Percentiles rank a stretch among this genome's conserved stretches.
Conservation (phyloP, 2,888 invertebrate genomes). For the Sinopyrophorus schimmeli region DNA sequence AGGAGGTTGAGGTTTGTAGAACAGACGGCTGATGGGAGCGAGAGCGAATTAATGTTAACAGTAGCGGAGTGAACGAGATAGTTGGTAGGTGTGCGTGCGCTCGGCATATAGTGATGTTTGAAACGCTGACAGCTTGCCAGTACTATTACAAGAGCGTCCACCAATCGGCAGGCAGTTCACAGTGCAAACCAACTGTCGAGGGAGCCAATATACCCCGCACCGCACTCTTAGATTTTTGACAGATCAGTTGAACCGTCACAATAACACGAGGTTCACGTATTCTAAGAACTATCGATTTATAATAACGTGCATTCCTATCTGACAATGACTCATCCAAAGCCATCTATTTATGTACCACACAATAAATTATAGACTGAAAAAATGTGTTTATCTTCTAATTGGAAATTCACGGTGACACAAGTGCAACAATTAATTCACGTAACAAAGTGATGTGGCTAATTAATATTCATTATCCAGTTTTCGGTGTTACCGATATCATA, state of each 20-base stretch:
- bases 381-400: conserved; percentile 21
- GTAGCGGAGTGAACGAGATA: conserved; percentile 40
- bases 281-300: conserved; percentile 38
- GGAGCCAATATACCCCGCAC: conserved; percentile 43
- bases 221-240: conserved; percentile 45
- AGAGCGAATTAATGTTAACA: conserved; percentile 26
- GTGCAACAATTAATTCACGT: conserved; percentile 28
- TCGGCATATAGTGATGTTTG: conserved; percentile 56
- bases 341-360: conserved; percentile 12
- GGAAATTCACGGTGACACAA: conserved; percentile 24
- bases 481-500: conserved; percentile 36
- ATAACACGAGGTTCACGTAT: conserved; percentile 47
- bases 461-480: conserved; percentile 31
- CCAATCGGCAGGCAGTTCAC: conserved; percentile 53
- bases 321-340: conserved; percentile 14
- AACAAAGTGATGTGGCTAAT: conserved; percentile 36
- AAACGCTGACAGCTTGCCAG: conserved; percentile 58
- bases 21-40: conserved; percentile 45
- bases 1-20: conserved; percentile 53
- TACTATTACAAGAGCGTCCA: conserved; percentile 55
- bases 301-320: conserved; percentile 17
- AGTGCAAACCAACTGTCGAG: conserved; percentile 53
- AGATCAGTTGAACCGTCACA: conserved; percentile 46
- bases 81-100: conserved; percentile 53
- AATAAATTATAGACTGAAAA: conserved; percentile 10